Conservation (phyloP, 2,888 invertebrate species). For the Minunthozetes semirufus region DNA sequence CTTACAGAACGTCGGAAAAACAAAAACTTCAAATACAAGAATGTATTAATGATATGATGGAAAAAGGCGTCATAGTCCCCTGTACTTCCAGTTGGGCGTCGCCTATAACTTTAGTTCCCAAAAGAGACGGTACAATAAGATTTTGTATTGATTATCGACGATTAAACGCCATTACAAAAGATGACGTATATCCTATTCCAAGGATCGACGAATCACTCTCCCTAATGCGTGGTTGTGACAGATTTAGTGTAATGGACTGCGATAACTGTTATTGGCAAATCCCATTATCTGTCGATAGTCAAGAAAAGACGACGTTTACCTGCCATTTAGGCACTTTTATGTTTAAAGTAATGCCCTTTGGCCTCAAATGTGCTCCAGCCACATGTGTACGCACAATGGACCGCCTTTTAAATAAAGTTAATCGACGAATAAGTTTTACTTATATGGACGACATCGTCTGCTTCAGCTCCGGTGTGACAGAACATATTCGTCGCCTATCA, state of each 20-base stretch:
- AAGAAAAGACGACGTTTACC: not conserved
- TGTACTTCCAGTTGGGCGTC: not conserved
- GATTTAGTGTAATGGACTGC: not conserved
- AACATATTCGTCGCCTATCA: not conserved
- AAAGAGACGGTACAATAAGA: not conserved
- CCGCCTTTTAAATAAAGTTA: not conserved
- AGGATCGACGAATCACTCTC: not conserved
- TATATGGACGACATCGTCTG: not conserved
- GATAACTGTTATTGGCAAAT: not conserved
- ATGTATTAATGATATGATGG: not conserved
- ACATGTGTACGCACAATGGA: not conserved
- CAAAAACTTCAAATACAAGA: not conserved
- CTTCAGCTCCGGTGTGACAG: not conserved
- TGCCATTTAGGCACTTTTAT: not conserved
- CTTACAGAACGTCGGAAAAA: not conserved
- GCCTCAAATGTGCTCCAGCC: not conserved
- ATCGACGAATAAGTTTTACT: not conserved
- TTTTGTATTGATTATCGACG: slow-evolving; percentile 28
- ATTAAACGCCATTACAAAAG: slow-evolving; percentile 1
- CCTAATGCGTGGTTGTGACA: not conserved
- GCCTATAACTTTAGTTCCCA: slow-evolving; percentile 9
- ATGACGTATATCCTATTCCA: not conserved
- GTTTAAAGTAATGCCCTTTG: not conserved
- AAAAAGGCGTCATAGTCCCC: not conserved
- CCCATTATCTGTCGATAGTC: not conserved